phyloP scores from a whole-genome alignment of 2,888 invertebrate species.

The Reticulitermes lucifugus region DNA sequence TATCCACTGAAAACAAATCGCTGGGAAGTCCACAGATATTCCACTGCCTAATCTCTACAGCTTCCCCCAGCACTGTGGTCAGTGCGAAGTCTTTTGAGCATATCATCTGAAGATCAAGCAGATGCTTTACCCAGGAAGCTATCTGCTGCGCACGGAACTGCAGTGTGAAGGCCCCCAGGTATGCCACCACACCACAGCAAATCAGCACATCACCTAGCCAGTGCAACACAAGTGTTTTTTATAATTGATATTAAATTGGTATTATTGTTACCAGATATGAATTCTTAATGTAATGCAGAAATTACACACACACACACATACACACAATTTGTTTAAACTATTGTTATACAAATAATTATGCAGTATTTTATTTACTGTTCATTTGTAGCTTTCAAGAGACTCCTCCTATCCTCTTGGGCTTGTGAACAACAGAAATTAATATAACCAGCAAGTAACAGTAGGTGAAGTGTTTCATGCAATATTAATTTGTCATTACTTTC shows the following conservation, averaged over 20 bases:
- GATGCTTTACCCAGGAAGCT: conserved; percentile 78
- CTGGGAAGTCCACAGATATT: conserved; percentile 90
- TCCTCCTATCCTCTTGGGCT: no score
- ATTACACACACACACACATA: background rate
- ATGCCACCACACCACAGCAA: conserved; percentile 90
- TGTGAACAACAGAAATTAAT: no score
- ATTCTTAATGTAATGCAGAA: background rate
- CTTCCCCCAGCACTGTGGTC: conserved; percentile 84
- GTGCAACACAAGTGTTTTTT: background rate
- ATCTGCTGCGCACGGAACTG: conserved; percentile 78
- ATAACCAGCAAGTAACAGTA: no score
- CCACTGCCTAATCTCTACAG: conserved; percentile 91
- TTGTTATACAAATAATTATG: no score
- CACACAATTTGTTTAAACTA: background rate
- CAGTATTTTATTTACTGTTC: no score
- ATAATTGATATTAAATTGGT: background rate
- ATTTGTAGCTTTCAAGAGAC: no score
- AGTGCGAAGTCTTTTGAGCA: conserved; percentile 83
- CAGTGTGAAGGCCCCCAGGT: conserved; percentile 89
- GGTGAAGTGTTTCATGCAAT: no score
- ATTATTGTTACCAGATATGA: no score
- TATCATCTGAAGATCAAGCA: conserved; percentile 77
- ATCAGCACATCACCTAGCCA: conserved; percentile 84
- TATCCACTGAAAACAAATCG: conserved; percentile 91
- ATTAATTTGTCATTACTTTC: no score